Evolutionary conservation across 2,888 invertebrate species (phyloP), one percentile per base, ranked within the genome.

Genomic region (Phyto melanocephala): DNA sequence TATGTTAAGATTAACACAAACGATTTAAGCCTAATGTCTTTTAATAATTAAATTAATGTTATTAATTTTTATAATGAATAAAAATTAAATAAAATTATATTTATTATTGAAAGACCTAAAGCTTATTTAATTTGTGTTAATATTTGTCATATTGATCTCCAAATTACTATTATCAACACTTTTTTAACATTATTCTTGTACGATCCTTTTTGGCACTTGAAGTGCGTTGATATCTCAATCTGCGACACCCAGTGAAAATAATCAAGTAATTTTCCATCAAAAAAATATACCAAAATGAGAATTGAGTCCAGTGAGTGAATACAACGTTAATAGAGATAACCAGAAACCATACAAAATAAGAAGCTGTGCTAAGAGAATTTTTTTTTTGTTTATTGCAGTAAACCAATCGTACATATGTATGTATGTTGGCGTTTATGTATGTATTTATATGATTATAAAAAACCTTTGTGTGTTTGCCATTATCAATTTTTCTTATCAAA

Each of bases 261-360:
- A 62, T 40, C 15, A 47, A 65, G 35, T 40, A 75, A 75, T 65
- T 75, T 75, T 75, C 65, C 65, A 65, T 65, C 35, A 42, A 35
- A 37, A 54, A 52, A n/a, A n/a, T 50, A 54, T 17, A 33, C 63
- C 3, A 33, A 42, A 68, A 37, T 17, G 8, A 11, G 24, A 35
- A n/a, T 50, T 20, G 20, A 60, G 45, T 35, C n/a, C 33, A 47
- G 15, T 20, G n/a, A n/a, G n/a, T n/a, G 22, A 50, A 28, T 17
- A 11, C 28, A 15, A n/a, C 52, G 22, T 67, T 8, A 42, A 63
- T 68, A 71, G 47, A 71, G 76, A 77, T 77, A 77, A 68, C 52
- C 60, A 40, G 71, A 71, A 71, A 50, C 60, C 71, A 60, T 71
- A 71, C 8, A 45, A 65, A 62, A 50, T 50, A 37, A 71, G 60